A percentile compares a stretch with the other conserved stretches of the same genome.
These are phyloP conservation scores for Psilopogon haemacephalus DNA, from an alignment of 2,113 vertebrate species.

Conservation along the genomic window DNA sequence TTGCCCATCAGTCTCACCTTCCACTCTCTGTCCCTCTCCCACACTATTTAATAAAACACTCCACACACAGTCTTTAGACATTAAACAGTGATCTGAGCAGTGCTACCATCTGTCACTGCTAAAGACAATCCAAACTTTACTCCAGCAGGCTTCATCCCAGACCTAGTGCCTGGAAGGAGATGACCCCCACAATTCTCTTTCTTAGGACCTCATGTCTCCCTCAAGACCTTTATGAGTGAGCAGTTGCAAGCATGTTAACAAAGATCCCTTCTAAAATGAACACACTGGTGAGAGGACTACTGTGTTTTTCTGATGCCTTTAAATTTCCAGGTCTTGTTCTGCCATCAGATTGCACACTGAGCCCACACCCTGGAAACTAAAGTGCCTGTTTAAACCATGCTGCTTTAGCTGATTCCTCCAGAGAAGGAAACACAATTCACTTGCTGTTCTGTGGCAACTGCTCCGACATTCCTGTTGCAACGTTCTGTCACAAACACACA, in stretches of 20 bases:
- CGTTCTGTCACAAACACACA: background rate
- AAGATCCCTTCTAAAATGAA: background rate
- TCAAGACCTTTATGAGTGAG: background rate
- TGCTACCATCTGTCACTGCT: background rate
- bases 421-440: background rate
- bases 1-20: background rate
- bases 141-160: background rate
- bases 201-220: background rate
- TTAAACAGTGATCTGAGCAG: background rate
- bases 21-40: background rate
- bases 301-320: background rate
- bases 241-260: background rate
- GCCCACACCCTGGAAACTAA: background rate
- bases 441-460: background rate
- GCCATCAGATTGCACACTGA: background rate
- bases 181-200: too few relatives aligned
- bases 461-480: background rate
- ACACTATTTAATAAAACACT: background rate
- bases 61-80: background rate
- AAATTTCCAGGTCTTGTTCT: background rate
- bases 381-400: background rate
- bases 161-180: fast-evolving
- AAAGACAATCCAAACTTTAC: background rate
- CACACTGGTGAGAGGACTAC: background rate
- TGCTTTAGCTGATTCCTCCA: background rate